A percentile compares a stretch with the other conserved stretches of the same genome.
Conservation (phyloP, 2,113 vertebrate species). For the Porphyrio hochstetteri region DNA sequence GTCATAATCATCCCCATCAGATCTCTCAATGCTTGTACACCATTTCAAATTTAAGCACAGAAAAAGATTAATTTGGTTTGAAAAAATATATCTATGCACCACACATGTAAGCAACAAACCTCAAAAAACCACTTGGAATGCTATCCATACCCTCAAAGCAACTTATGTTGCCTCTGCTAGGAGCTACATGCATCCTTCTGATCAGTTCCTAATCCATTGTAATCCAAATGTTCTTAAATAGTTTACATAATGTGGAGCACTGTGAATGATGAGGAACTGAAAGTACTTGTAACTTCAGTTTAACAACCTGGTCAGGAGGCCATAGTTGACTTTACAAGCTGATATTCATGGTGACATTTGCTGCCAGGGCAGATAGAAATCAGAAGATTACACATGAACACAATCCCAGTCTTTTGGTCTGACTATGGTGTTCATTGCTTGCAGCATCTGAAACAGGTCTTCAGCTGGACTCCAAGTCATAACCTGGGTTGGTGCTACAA, state of each 20-base stretch:
- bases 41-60: not conserved
- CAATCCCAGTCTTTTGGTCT: not conserved
- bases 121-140: not conserved
- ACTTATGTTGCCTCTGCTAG: not conserved
- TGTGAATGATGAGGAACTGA: not conserved
- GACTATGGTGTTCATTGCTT: not conserved
- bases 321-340: not conserved
- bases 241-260: not conserved
- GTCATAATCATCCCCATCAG: not conserved
- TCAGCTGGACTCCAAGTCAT: not conserved
- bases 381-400: not conserved
- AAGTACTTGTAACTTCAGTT: not conserved
- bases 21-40: not conserved
- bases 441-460: not conserved
- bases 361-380: not conserved
- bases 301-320: not conserved
- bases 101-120: fast-evolving
- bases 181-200: not conserved
- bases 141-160: not conserved
- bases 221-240: not conserved
- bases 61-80: not conserved
- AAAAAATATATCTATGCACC: too few species aligned
- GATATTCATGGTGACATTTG: not conserved
- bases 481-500: not conserved
- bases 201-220: not conserved